phyloP scores from a whole-genome alignment of 2,113 vertebrate genomes.

The Bambusicola thoracicus region DNA sequence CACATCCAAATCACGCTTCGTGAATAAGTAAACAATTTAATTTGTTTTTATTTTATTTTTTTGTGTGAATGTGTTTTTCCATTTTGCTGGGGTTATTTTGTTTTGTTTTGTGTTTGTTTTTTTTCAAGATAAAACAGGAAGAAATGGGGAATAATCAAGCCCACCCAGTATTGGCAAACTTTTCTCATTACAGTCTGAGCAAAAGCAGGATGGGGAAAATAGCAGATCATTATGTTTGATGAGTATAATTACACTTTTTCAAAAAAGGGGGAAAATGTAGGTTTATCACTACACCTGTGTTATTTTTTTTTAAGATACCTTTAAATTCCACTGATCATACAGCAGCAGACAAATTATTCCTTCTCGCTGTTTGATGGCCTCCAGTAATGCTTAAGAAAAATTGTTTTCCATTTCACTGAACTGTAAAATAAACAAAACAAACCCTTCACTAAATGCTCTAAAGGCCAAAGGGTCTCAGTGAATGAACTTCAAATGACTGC shows the following conservation, averaged over 20 bases:
- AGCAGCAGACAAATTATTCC: conserved; percentile 65
- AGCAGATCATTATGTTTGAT: conserved; percentile 54
- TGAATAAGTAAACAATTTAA: conserved; percentile 48
- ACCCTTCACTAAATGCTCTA: conserved; percentile 73
- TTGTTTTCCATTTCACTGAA: conserved; percentile 75
- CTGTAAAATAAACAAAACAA: conserved; percentile 78
- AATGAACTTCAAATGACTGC: conserved; percentile 72
- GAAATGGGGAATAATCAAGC: conserved; percentile 10
- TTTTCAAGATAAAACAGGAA: conserved; percentile 24
- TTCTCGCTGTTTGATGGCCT: conserved; percentile 51
- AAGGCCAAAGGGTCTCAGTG: conserved; percentile 70
- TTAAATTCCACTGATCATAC: conserved; percentile 57
- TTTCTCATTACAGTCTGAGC: conserved; percentile 41
- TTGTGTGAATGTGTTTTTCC: neutral
- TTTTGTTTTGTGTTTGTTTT: too few relatives aligned
- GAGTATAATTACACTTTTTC: conserved; percentile 64
- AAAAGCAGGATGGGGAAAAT: conserved; percentile 32
- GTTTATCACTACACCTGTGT: conserved; percentile 22
- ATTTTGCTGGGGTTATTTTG: conserved; percentile 3
- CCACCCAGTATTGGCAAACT: conserved; percentile 12
- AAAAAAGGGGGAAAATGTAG: conserved; percentile 2
- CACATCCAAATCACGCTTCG: conserved; percentile 10
- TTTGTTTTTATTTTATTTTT: neutral
- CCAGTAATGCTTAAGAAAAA: conserved; percentile 74
- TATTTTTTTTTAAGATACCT: conserved; percentile 54